phyloP scores from a whole-genome alignment of 2,797 vertebrate species.

The Schizothorax lantsangensis region DNA sequence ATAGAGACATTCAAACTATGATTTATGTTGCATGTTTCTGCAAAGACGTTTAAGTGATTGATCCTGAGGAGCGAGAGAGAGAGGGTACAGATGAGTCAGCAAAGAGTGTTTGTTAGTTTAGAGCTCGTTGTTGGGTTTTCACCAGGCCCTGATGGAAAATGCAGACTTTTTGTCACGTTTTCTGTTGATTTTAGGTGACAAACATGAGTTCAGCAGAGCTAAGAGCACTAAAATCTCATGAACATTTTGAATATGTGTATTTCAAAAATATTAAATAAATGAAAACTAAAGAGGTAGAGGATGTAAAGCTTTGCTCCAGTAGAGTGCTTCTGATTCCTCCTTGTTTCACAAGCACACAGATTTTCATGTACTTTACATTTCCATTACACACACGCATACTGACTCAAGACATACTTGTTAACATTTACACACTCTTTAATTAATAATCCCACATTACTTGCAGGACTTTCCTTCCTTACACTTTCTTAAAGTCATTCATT shows the following conservation, averaged over 20 bases:
- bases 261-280: neutral
- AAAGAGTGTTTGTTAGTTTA: neutral
- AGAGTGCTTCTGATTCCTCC: neutral
- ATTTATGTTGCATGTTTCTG: slow-evolving; percentile 26
- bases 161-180: neutral
- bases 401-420: neutral
- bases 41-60: slow-evolving; percentile 2
- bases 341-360: neutral
- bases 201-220: neutral
- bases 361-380: neutral
- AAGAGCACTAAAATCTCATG: neutral
- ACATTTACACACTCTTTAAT: neutral
- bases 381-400: neutral
- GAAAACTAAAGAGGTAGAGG: neutral
- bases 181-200: neutral
- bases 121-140: slow-evolving; percentile 17
- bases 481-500: neutral
- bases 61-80: slow-evolving; percentile 21
- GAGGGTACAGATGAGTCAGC: slow-evolving; percentile 29
- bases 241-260: neutral
- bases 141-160: slow-evolving; percentile 5
- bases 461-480: neutral
- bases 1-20: neutral
- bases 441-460: neutral
- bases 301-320: slow-evolving; percentile 3